A percentile compares a stretch with the other conserved stretches of the same genome.
Evolutionary conservation across 2,888 invertebrate species (phyloP).

Genomic region (Agrochola litura): DNA sequence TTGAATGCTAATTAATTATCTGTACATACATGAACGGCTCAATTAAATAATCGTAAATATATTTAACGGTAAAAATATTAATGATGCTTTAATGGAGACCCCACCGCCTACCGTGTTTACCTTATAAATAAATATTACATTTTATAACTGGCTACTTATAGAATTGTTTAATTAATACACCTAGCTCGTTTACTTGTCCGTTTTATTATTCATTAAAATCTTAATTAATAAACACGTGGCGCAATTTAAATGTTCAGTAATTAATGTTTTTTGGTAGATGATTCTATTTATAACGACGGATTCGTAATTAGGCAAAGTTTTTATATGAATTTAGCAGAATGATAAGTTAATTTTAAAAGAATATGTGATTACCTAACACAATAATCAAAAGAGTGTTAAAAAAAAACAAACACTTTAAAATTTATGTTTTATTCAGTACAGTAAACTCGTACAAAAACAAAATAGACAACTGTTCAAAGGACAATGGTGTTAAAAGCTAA

Average conservation of each 20-base stretch:
- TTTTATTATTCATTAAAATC: conserved; percentile 52
- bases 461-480: not conserved
- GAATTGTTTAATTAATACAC: conserved; percentile 62
- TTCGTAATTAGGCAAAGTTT: not conserved
- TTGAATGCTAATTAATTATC: conserved; percentile 41
- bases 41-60: conserved; percentile 55
- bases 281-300: not conserved
- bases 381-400: not conserved
- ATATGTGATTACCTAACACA: not conserved
- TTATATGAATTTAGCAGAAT: not conserved
- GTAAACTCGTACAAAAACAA: not conserved
- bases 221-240: conserved; percentile 40
- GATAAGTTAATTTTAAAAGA: not conserved
- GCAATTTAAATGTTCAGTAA: conserved; percentile 15
- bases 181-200: conserved; percentile 19
- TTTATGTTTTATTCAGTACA: conserved; percentile 28
- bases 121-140: conserved; percentile 55
- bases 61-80: conserved; percentile 58
- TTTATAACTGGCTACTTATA: conserved; percentile 63
- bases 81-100: conserved; percentile 43
- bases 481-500: not conserved
- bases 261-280: conserved; percentile 10
- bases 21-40: conserved; percentile 42
- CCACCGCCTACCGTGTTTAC: conserved; percentile 61
- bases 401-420: not conserved